Conservation (phyloP, 1,140 invertebrate species). For the Macrobrachium rosenbergii region DNA sequence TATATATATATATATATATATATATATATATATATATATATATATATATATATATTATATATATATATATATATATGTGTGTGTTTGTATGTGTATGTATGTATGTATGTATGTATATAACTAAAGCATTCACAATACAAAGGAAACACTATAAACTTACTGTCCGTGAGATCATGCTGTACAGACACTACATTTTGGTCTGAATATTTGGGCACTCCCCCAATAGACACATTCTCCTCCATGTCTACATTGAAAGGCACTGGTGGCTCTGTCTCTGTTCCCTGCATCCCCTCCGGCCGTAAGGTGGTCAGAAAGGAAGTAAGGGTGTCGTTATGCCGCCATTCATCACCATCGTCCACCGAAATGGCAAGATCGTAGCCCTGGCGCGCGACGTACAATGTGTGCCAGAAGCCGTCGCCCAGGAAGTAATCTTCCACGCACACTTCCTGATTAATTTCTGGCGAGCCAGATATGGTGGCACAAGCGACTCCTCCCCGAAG, state of each 20-base stretch:
- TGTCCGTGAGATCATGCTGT: conserved; percentile 27
- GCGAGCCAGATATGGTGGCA: conserved; percentile 1
- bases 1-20: neutral
- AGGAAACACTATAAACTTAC: conserved; percentile 11
- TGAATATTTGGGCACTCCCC: conserved; percentile 32
- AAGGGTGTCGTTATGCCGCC: conserved; percentile 41
- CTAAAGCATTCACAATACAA: neutral
- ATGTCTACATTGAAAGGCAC: conserved; percentile 26
- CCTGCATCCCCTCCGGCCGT: neutral
- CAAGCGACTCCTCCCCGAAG: conserved; percentile 37
- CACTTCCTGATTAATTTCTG: conserved; percentile 11
- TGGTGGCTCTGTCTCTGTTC: neutral
- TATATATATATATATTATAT: neutral
- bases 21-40: neutral
- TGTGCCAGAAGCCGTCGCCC: conserved; percentile 51
- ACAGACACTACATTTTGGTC: conserved; percentile 21
- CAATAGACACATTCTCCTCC: conserved; percentile 17
- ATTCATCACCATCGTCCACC: conserved; percentile 46
- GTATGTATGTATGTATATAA: neutral
- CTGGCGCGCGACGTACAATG: conserved; percentile 26
- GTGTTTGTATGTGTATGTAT: neutral
- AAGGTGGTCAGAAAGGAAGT: neutral
- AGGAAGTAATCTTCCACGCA: conserved; percentile 41
- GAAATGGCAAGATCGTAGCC: conserved; percentile 30
- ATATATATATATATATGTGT: neutral